These are phyloP conservation scores for Drosophila basisetae DNA, from an alignment of 2,888 invertebrate species.

Conservation along the genomic window DNA sequence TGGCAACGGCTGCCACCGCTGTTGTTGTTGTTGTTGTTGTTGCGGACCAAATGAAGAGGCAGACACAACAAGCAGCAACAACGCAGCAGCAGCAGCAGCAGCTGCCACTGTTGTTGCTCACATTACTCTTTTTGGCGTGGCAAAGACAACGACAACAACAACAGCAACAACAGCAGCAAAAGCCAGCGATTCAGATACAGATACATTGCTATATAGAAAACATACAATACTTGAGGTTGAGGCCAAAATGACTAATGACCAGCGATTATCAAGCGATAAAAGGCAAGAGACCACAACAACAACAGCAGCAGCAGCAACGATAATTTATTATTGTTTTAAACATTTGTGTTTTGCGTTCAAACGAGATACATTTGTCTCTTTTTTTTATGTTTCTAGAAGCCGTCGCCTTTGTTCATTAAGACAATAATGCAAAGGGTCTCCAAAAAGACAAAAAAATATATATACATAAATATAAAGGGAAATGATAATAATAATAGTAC, in stretches of 20 bases:
- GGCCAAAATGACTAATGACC: slow-evolving; percentile 84
- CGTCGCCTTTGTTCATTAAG: slow-evolving; percentile 75
- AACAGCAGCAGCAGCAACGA: slow-evolving; percentile 55
- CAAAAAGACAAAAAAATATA: slow-evolving; percentile 19
- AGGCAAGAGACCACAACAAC: slow-evolving; percentile 66
- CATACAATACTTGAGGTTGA: slow-evolving; percentile 79
- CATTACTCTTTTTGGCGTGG: slow-evolving; percentile 81
- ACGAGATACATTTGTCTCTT: slow-evolving; percentile 79
- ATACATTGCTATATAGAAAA: slow-evolving; percentile 76
- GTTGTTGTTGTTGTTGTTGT: slow-evolving; percentile 50
- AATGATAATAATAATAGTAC: slow-evolving; percentile 11
- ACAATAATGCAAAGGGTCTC: slow-evolving; percentile 58
- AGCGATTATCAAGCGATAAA: slow-evolving; percentile 84
- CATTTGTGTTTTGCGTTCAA: slow-evolving; percentile 81
- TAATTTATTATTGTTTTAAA: slow-evolving; percentile 82
- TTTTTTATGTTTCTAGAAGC: slow-evolving; percentile 29
- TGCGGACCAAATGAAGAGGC: slow-evolving; percentile 71
- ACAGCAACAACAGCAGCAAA: slow-evolving; percentile 32
- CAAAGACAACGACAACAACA: slow-evolving; percentile 36
- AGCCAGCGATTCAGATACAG: slow-evolving; percentile 64
- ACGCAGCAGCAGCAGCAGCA: slow-evolving; percentile 61
- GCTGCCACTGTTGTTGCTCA: slow-evolving; percentile 81
- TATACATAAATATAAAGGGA: slow-evolving; percentile 16
- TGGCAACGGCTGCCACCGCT: slow-evolving; percentile 47
- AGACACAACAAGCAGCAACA: slow-evolving; percentile 53